Conservation (phyloP, 2,113 vertebrate genomes). For the Scortum barcoo region DNA sequence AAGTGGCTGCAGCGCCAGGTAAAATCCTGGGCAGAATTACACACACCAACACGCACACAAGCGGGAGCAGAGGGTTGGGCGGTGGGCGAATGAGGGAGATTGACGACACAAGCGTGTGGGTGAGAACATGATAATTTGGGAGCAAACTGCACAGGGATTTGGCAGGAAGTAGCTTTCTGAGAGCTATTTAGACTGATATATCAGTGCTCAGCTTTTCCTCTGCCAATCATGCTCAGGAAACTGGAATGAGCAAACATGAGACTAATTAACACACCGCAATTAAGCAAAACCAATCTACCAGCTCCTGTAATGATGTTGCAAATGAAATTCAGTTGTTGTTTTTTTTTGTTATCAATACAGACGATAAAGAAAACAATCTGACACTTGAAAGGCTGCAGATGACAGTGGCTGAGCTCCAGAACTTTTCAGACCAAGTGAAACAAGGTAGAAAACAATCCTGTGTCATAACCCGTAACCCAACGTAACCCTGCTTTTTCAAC, state of each 20-base stretch:
- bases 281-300: background rate
- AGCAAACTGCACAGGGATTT: conserved; percentile 36
- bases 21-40: conserved; percentile 11
- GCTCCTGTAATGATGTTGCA: background rate
- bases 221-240: conserved; percentile 5
- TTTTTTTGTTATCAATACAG: conserved; percentile 65
- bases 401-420: conserved; percentile 67
- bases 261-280: conserved; percentile 1
- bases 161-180: conserved; percentile 38
- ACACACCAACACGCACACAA: background rate
- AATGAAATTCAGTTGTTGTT: background rate
- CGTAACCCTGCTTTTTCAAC: background rate
- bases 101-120: conserved; percentile 48
- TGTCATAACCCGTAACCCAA: background rate
- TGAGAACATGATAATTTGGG: conserved; percentile 44
- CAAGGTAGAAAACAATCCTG: conserved; percentile 79
- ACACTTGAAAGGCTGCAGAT: conserved; percentile 80
- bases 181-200: conserved; percentile 7
- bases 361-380: conserved; percentile 67
- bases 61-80: background rate
- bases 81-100: background rate
- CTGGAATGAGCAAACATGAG: background rate
- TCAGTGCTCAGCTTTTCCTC: background rate
- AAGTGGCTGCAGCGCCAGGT: conserved; percentile 60
- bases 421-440: conserved; percentile 73